These are phyloP conservation scores for Tetragonula clypearis DNA, from an alignment of 1,140 invertebrate species.

Conservation along the genomic window DNA sequence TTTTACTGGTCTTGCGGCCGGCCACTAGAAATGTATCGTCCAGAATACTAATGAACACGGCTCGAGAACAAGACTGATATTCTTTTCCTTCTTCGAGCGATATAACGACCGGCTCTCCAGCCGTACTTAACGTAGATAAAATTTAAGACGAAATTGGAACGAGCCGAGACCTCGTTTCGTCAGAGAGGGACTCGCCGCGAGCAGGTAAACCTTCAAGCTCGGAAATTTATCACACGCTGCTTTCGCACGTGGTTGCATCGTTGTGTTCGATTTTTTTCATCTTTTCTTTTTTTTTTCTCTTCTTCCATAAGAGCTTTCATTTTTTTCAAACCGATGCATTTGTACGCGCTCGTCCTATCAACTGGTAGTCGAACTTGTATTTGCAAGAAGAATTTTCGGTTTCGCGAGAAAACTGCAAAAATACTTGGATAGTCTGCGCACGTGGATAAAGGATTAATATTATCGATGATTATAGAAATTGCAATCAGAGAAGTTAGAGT, in stretches of 20 bases:
- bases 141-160: constrained; percentile 48
- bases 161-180: constrained; percentile 13
- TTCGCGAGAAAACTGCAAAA: too few species aligned
- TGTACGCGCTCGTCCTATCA: too few species aligned
- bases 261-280: background rate
- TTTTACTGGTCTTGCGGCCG: constrained; percentile 39
- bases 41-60: constrained; percentile 64
- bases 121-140: constrained; percentile 47
- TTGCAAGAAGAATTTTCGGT: too few species aligned
- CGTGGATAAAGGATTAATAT: too few species aligned
- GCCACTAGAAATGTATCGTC: constrained; percentile 52
- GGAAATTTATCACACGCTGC: background rate
- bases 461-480: too few species aligned
- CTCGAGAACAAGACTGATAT: constrained; percentile 63
- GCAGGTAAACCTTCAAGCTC: background rate
- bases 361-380: too few species aligned
- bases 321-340: too few species aligned
- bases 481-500: too few species aligned
- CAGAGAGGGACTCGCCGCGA: background rate
- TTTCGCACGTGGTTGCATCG: background rate
- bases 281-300: too few species aligned
- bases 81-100: constrained; percentile 50
- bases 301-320: too few species aligned
- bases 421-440: too few species aligned
- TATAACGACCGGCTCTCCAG: constrained; percentile 38